Conservation (phyloP, 1,140 invertebrate species). For the Zophobas morio region DNA sequence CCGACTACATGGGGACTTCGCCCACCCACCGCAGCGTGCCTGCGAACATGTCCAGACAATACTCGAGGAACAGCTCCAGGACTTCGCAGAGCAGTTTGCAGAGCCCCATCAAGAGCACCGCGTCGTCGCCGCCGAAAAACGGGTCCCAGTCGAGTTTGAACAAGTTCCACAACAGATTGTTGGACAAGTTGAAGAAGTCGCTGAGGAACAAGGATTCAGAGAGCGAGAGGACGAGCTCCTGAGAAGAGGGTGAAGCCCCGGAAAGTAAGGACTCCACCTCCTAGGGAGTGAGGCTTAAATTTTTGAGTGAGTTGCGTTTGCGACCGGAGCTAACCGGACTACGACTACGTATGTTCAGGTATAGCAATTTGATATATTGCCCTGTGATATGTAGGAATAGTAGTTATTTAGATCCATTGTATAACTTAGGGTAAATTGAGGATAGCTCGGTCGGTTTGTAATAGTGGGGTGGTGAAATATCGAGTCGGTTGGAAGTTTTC, state of each 20-base stretch:
- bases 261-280: constrained; percentile 53
- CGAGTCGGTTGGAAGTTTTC: too few species aligned
- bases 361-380: constrained; percentile 58
- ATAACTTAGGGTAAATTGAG: constrained; percentile 26
- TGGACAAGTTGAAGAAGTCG: constrained; percentile 86
- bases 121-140: constrained; percentile 74
- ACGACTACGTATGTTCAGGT: constrained; percentile 51
- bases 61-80: constrained; percentile 76
- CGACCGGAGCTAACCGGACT: constrained; percentile 49
- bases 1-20: constrained; percentile 73
- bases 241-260: constrained; percentile 54
- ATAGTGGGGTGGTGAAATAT: constrained; percentile 31
- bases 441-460: constrained; percentile 51
- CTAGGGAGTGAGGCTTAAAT: constrained; percentile 49
- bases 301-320: constrained; percentile 49
- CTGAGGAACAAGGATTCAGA: constrained; percentile 76
- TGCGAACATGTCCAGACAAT: constrained; percentile 71
- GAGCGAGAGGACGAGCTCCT: constrained; percentile 65
- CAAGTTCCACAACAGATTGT: constrained; percentile 87
- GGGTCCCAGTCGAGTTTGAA: constrained; percentile 77
- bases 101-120: constrained; percentile 69
- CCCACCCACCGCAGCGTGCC: constrained; percentile 78
- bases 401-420: constrained; percentile 43
- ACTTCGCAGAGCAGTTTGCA: constrained; percentile 73
- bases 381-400: constrained; percentile 57